Evolutionary conservation across 2,113 vertebrate species (phyloP).

Genomic region (Otocyon megalotis): DNA sequence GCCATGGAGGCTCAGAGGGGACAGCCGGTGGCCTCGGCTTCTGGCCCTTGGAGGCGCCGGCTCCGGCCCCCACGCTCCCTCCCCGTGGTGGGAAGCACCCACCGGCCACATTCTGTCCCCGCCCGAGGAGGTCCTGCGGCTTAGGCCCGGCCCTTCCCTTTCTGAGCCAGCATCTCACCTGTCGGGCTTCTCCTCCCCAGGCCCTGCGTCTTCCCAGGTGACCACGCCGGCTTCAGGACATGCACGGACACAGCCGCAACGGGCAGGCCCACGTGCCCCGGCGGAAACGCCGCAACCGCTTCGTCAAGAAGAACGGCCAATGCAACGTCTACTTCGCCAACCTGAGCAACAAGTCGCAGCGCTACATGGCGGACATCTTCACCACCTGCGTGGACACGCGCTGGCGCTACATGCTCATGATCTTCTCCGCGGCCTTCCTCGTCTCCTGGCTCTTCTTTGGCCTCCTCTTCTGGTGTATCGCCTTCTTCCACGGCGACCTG

Average conservation of each 20-base stretch:
- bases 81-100: not conserved
- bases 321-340: slow-evolving; percentile 97
- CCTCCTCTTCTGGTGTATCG: slow-evolving; percentile 95
- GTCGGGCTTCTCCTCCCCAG: slow-evolving; percentile 34
- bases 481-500: slow-evolving; percentile 96
- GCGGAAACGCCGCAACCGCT: slow-evolving; percentile 94
- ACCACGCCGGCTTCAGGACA: slow-evolving; percentile 91
- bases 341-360: slow-evolving; percentile 96
- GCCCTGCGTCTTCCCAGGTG: slow-evolving; percentile 89
- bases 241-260: slow-evolving; percentile 89
- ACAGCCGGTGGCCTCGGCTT: not conserved
- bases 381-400: slow-evolving; percentile 98
- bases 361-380: slow-evolving; percentile 98
- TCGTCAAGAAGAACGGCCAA: slow-evolving; percentile 98
- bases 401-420: slow-evolving; percentile 97
- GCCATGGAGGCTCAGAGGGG: not conserved
- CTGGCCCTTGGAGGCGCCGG: not conserved
- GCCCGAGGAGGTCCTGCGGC: not conserved
- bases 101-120: accelerated
- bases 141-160: accelerated
- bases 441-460: slow-evolving; percentile 97
- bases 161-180: not conserved
- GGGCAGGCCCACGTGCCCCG: slow-evolving; percentile 89
- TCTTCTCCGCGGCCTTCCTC: slow-evolving; percentile 95
- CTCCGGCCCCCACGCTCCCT: not conserved